Evolutionary conservation across 2,797 vertebrate species (phyloP).

Genomic region (Denticeps clupeoides): DNA sequence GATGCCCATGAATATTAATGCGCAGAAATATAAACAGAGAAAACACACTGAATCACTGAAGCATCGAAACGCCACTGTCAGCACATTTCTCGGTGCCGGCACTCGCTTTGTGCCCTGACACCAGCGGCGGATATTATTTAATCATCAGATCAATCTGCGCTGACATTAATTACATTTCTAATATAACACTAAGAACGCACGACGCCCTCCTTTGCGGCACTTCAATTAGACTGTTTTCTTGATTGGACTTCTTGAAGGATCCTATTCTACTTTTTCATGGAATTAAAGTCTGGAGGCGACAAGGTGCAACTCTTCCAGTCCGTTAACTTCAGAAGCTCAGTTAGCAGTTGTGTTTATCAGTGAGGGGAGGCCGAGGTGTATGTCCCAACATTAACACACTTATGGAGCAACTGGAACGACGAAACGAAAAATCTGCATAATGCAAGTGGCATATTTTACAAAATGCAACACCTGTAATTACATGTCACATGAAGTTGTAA

Average conservation of each 20-base stretch:
- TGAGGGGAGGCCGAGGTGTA: too few relatives aligned
- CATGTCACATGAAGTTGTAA: too few relatives aligned
- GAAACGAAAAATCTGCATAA: too few relatives aligned
- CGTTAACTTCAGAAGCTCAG: too few relatives aligned
- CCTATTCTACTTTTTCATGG: too few relatives aligned
- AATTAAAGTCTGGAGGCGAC: too few relatives aligned
- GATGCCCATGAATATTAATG: not conserved
- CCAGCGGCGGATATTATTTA: constrained; percentile 34
- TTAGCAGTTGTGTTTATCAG: too few relatives aligned
- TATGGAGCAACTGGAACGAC: too few relatives aligned
- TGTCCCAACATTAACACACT: too few relatives aligned
- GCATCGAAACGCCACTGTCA: not conserved
- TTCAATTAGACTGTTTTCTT: constrained; percentile 4
- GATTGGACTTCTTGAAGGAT: constrained; percentile 9
- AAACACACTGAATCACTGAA: constrained; percentile 2
- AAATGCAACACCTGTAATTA: too few relatives aligned
- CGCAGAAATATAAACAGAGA: not conserved
- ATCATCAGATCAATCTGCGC: constrained; percentile 47
- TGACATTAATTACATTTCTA: constrained; percentile 48
- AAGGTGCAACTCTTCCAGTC: too few relatives aligned
- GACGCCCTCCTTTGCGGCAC: not conserved
- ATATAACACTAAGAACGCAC: constrained; percentile 35
- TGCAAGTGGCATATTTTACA: too few relatives aligned
- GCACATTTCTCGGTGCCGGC: not conserved
- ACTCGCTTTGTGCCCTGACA: not conserved